Evolutionary conservation across 2,113 vertebrate species (phyloP).

Genomic region (Eulemur macaco): DNA sequence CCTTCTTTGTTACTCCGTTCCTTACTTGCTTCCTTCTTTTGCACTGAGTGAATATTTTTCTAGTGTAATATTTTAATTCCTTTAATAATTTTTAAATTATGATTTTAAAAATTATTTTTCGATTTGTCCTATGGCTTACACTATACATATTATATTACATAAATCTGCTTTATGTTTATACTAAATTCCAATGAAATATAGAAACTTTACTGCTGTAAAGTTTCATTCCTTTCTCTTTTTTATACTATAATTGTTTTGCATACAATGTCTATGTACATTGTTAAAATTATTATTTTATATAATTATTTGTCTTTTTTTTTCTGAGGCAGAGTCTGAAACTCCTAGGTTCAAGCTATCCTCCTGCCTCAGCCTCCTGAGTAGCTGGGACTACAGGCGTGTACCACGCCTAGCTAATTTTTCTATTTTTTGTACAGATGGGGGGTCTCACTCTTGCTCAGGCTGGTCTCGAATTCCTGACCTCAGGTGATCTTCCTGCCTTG

Average conservation of each 20-base stretch:
- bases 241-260: not conserved
- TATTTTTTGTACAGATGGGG: too few relatives aligned
- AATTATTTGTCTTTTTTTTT: not conserved
- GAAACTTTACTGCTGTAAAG: not conserved
- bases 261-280: not conserved
- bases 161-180: not conserved
- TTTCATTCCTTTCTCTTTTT: not conserved
- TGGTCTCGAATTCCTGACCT: too few relatives aligned
- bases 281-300: not conserved
- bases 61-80: not conserved
- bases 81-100: not conserved
- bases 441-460: too few relatives aligned
- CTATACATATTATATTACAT: not conserved
- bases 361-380: too few relatives aligned
- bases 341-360: too few relatives aligned
- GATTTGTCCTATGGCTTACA: not conserved
- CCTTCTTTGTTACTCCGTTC: not conserved
- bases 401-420: too few relatives aligned
- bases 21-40: not conserved
- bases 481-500: too few relatives aligned
- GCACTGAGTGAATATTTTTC: not conserved
- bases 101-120: not conserved
- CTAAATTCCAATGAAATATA: not conserved
- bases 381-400: too few relatives aligned
- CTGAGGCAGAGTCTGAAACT: too few relatives aligned